Conservation (phyloP, 2,888 invertebrate genomes). For the Anarsia innoxiella region DNA sequence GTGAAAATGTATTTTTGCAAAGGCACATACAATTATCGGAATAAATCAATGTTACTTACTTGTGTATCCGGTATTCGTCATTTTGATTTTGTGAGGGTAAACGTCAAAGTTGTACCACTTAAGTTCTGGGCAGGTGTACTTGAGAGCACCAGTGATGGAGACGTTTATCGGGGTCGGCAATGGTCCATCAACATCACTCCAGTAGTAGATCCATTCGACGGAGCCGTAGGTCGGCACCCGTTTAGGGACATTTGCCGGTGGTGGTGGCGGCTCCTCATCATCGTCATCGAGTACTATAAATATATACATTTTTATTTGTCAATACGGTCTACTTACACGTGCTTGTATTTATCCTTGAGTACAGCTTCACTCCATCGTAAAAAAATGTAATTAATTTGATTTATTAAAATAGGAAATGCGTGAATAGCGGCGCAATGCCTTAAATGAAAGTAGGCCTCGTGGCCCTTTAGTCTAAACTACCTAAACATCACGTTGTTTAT, state of each 20-base stretch:
- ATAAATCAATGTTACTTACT: slow-evolving; percentile 43
- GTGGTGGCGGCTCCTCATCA: slow-evolving; percentile 25
- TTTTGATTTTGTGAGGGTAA: slow-evolving; percentile 77
- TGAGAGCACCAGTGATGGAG: slow-evolving; percentile 51
- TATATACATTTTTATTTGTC: no score
- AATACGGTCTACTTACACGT: no score
- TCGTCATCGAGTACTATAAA: neutral
- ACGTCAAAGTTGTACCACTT: slow-evolving; percentile 75
- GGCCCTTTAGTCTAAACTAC: no score
- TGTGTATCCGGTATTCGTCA: slow-evolving; percentile 81
- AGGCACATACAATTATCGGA: no score
- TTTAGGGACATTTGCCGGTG: slow-evolving; percentile 24
- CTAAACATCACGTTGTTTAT: no score
- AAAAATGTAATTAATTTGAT: neutral
- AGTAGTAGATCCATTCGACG: slow-evolving; percentile 49
- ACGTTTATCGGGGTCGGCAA: slow-evolving; percentile 56
- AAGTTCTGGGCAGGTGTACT: slow-evolving; percentile 60
- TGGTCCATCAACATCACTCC: slow-evolving; percentile 44
- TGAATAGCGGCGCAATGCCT: no score
- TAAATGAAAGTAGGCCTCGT: no score
- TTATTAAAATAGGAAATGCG: no score
- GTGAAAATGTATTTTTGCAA: no score
- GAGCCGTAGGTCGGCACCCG: slow-evolving; percentile 38
- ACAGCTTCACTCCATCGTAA: neutral
- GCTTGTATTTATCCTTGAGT: neutral